phyloP scores from a whole-genome alignment of 1,140 invertebrate genomes.

The Laodelphax striatellus region DNA sequence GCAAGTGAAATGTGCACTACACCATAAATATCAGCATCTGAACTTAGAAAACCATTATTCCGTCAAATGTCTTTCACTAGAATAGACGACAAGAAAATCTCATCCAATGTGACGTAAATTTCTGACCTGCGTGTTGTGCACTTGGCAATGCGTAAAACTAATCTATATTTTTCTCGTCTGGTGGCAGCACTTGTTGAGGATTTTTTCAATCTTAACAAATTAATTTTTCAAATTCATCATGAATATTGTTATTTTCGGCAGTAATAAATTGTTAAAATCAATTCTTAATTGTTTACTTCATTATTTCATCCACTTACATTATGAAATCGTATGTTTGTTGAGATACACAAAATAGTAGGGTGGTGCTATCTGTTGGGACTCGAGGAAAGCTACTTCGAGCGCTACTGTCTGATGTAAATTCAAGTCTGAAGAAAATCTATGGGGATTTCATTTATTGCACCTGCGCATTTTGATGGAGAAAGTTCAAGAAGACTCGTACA shows the following conservation, averaged over 20 bases:
- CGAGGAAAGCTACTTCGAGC: neutral
- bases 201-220: no score
- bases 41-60: neutral
- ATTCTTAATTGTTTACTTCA: no score
- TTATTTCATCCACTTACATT: no score
- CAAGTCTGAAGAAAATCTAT: constrained; percentile 10
- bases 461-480: constrained; percentile 1
- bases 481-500: no score
- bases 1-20: neutral
- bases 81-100: neutral
- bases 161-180: neutral
- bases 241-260: no score
- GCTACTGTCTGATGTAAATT: neutral
- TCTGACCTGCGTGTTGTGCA: constrained; percentile 11
- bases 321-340: no score
- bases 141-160: constrained; percentile 12
- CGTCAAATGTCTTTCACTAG: neutral
- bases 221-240: no score
- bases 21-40: neutral
- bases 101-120: neutral
- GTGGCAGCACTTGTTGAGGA: neutral
- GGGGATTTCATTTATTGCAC: constrained; percentile 9
- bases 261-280: no score
- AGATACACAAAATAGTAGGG: no score
- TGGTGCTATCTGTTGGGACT: neutral